Evolutionary conservation across 2,888 invertebrate genomes (phyloP).

Genomic region (Nomada ferruginata): DNA sequence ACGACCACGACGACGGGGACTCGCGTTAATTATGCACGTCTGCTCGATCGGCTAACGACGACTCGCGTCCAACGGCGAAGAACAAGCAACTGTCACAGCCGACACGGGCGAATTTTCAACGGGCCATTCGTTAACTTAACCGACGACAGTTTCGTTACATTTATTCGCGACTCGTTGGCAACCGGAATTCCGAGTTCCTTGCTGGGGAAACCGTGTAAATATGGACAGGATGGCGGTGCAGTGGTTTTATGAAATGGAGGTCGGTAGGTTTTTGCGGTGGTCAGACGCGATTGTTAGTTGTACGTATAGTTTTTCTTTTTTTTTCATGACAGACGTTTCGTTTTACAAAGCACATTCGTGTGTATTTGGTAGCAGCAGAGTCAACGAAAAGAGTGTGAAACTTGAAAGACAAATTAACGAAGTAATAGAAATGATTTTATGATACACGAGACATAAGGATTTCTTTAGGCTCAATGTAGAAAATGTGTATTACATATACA

Average conservation of each 20-base stretch:
- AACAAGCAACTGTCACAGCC: slow-evolving; percentile 2
- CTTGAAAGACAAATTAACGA: no score
- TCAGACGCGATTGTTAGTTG: neutral
- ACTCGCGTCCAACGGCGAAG: slow-evolving; percentile 26
- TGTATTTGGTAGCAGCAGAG: no score
- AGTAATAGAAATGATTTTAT: no score
- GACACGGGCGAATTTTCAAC: slow-evolving; percentile 31
- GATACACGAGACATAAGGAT: no score
- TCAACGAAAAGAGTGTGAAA: no score
- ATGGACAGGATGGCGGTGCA: neutral
- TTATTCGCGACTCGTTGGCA: slow-evolving; percentile 18
- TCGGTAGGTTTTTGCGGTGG: slow-evolving; percentile 35
- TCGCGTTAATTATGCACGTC: slow-evolving; percentile 54
- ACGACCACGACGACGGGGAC: slow-evolving; percentile 41
- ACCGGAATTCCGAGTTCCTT: slow-evolving; percentile 1
- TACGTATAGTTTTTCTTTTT: neutral
- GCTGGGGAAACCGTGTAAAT: slow-evolving; percentile 10
- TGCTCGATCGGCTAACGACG: slow-evolving; percentile 39
- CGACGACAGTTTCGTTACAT: slow-evolving; percentile 13
- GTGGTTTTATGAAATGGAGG: neutral
- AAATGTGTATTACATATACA: no score
- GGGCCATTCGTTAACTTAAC: slow-evolving; percentile 33
- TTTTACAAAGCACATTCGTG: no score
- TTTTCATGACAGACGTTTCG: no score
- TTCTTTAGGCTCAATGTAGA: no score